Conservation (phyloP, 2,888 invertebrate genomes). For the Parapristionchus giblindavisi region DNA sequence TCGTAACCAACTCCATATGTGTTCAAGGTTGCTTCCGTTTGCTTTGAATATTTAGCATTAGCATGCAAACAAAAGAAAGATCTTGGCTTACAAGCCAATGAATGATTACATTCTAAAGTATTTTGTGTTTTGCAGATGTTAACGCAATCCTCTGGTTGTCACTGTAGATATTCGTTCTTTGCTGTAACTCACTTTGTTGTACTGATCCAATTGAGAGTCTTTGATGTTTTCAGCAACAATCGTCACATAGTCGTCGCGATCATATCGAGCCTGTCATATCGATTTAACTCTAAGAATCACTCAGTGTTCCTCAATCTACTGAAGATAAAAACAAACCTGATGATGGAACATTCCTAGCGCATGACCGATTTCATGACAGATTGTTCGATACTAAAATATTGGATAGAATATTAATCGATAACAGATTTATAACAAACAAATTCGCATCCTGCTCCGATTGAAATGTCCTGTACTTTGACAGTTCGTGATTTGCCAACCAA, state of each 20-base stretch:
- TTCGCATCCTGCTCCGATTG: constrained; percentile 28
- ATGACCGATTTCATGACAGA: constrained; percentile 24
- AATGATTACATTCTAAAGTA: no score
- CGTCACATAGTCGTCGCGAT: constrained; percentile 25
- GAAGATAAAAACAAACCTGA: background rate
- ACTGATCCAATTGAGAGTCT: background rate
- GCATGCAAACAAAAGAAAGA: no score
- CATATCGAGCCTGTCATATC: constrained; percentile 12
- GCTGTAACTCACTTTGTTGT: constrained; percentile 28
- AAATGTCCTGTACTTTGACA: background rate
- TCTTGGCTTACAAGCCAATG: no score
- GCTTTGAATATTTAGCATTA: no score
- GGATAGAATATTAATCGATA: background rate
- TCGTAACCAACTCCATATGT: constrained; percentile 43
- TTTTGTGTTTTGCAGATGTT: no score
- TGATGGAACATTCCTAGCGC: constrained; percentile 24
- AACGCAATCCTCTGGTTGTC: no score
- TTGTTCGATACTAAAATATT: constrained; percentile 12
- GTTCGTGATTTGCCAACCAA: constrained; percentile 14
- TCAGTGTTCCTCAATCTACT: background rate
- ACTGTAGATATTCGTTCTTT: no score
- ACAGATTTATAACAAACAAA: background rate
- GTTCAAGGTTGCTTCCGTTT: constrained; percentile 7
- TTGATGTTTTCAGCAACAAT: constrained; percentile 17
- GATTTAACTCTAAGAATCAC: background rate